Base-by-base conservation (phyloP, 2,888 invertebrate genomes). In the Poecilobothrus nobilitatus region DNA sequence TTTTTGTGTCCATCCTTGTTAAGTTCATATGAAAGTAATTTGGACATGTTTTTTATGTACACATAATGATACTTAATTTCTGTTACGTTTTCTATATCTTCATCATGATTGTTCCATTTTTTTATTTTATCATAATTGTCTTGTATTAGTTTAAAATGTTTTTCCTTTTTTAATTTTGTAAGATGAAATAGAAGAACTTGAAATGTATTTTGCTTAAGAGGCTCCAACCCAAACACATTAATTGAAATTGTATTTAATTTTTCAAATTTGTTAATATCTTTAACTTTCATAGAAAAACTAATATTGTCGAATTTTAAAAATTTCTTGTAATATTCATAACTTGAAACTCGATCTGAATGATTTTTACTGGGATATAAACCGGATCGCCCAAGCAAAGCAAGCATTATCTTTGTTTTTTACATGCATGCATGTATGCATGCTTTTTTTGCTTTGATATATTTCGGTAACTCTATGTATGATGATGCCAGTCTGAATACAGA, bases 401-500 rank as follows among this genome's bases (percentile, higher is more conserved):
- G 44, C 44, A 44, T 44, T 44, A 44, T 44, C 44, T 15, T 3
- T 15, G 15, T 44, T 44, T 44, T 44, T 44, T 15, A 44, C 15
- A 44, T 44, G 1, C 9, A 44, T 12, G 12, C 21, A 44, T n/a
- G n/a, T n/a, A n/a, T n/a, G n/a, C n/a, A n/a, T n/a, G 8, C 21
- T 22, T 21, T 21, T 63, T 63, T 21, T 63, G 3, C 8, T 63
- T 22, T 21, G 18, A 37, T 66, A 37, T 3, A 41, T 34, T 34
- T 41, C 12, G 66, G 66, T 20, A 65, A 33, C 7, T 27, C 33
- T 22, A 65, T 65, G 34, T 65, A 65, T 33, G 65, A 65, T 7
- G 65, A 66, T 9, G 20, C 66, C 3, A 4, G 9, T 15, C 22
- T 10, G 15, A 22, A 37, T 66, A 15, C 44, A 9, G 34, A 15